These are phyloP conservation scores for Parapristionchus giblindavisi DNA, from an alignment of 2,888 invertebrate species.

Conservation along the genomic window DNA sequence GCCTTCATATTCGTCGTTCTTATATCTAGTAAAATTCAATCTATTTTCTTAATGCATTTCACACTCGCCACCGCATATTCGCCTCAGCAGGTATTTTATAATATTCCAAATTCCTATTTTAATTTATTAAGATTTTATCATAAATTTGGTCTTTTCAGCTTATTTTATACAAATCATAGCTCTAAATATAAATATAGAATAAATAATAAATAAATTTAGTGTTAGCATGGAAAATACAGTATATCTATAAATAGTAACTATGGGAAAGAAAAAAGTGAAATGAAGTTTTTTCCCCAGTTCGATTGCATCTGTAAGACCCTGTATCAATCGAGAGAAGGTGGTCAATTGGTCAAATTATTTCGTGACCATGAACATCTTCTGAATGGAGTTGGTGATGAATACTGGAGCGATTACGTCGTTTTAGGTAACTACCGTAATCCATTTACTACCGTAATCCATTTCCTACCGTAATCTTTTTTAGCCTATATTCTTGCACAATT, in stretches of 20 bases:
- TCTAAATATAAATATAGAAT: not conserved
- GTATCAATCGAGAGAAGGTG: slow-evolving; percentile 58
- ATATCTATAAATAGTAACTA: not conserved
- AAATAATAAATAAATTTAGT: not conserved
- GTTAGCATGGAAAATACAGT: not conserved
- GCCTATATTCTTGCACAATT: slow-evolving; percentile 57
- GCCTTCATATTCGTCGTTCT: too few species aligned
- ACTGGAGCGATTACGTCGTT: slow-evolving; percentile 43
- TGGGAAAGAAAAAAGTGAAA: not conserved
- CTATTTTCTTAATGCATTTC: too few species aligned
- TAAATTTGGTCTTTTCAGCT: too few species aligned
- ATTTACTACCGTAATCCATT: not conserved
- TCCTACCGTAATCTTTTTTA: slow-evolving; percentile 38
- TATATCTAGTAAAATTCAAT: too few species aligned
- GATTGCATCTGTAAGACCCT: slow-evolving; percentile 54
- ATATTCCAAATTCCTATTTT: too few species aligned
- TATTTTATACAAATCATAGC: not conserved
- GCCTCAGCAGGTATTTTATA: too few species aligned
- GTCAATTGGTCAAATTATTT: slow-evolving; percentile 51
- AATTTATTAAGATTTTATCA: too few species aligned
- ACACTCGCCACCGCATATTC: too few species aligned
- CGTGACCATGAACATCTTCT: slow-evolving; percentile 37
- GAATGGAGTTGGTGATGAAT: slow-evolving; percentile 37
- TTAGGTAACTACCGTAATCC: slow-evolving; percentile 40
- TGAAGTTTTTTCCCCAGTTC: too few species aligned